Evolutionary conservation across 2,888 invertebrate species (phyloP).

Genomic region (Lepidochrysops patricia): DNA sequence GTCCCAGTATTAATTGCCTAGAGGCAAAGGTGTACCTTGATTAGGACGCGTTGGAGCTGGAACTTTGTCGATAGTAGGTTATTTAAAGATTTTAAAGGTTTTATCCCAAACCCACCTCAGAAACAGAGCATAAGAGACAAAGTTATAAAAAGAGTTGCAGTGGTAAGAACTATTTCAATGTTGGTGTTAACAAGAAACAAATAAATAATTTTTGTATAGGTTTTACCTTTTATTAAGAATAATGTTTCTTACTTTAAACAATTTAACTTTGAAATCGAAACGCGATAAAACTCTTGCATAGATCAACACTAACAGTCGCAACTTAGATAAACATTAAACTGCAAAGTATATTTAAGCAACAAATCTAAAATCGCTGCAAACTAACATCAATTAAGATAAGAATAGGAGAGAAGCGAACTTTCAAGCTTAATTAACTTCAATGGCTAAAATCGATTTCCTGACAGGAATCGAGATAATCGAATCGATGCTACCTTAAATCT

Average conservation of each 20-base stretch:
- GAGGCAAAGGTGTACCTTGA: too few relatives aligned
- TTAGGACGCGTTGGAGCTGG: too few relatives aligned
- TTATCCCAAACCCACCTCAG: too few relatives aligned
- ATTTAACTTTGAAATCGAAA: not conserved
- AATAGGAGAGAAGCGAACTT: conserved; percentile 24
- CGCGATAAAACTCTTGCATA: not conserved
- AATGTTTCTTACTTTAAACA: not conserved
- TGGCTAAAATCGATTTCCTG: conserved; percentile 31
- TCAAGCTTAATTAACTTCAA: conserved; percentile 31
- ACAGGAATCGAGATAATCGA: conserved; percentile 29
- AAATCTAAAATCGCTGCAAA: conserved; percentile 23
- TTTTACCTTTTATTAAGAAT: too few relatives aligned
- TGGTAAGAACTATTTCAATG: too few relatives aligned
- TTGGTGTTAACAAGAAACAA: too few relatives aligned
- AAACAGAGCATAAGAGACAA: too few relatives aligned
- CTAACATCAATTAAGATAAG: conserved; percentile 28
- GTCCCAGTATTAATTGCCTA: too few relatives aligned
- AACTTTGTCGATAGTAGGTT: too few relatives aligned
- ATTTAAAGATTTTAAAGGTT: too few relatives aligned
- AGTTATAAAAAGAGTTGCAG: too few relatives aligned
- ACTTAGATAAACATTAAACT: conserved; percentile 7
- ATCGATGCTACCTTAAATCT: conserved; percentile 27
- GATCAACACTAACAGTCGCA: not conserved
- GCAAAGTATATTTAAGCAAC: conserved; percentile 19
- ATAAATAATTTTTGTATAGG: too few relatives aligned